Evolutionary conservation across 2,113 vertebrate genomes (phyloP).

Genomic region (Pardalotus punctatus): DNA sequence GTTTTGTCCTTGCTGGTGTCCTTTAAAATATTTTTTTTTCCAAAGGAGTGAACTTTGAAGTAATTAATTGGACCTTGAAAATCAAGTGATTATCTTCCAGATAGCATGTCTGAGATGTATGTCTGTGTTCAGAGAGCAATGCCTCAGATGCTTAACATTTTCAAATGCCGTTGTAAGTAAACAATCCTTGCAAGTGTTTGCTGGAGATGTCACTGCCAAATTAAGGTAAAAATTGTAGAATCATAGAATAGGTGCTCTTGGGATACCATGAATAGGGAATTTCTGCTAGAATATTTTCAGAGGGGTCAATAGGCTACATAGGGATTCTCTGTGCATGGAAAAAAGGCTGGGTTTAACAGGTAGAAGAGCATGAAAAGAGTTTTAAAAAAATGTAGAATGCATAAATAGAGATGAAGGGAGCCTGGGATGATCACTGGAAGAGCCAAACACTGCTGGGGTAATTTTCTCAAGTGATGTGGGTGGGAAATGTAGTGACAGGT

Average conservation of each 20-base stretch:
- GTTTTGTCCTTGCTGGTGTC: neutral
- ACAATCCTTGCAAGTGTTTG: neutral
- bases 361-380: neutral
- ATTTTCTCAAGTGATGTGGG: neutral
- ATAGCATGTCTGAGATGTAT: neutral
- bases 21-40: neutral
- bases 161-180: conserved; percentile 34
- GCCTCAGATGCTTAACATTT: conserved; percentile 27
- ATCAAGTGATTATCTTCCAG: neutral
- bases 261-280: neutral
- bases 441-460: neutral
- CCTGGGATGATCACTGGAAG: neutral
- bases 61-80: conserved; percentile 21
- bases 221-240: neutral
- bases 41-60: neutral
- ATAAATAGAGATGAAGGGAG: neutral
- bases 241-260: neutral
- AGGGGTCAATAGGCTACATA: neutral
- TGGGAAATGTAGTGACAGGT: neutral
- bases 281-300: neutral
- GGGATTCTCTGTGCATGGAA: neutral
- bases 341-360: neutral
- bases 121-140: neutral
- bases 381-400: neutral
- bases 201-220: neutral